phyloP scores from a whole-genome alignment of 2,888 invertebrate species.

The Apocheima hispidaria region DNA sequence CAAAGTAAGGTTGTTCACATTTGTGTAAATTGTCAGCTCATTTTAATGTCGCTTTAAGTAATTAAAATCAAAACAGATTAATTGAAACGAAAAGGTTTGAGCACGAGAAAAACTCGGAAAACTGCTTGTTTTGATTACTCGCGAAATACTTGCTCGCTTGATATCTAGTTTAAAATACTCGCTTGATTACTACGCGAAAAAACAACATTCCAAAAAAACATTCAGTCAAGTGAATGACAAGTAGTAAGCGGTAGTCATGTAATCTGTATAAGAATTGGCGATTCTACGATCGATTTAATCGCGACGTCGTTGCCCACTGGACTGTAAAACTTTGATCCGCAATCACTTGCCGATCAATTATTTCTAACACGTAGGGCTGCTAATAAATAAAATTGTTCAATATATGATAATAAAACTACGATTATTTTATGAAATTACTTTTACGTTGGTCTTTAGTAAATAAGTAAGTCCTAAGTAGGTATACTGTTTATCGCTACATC shows the following conservation, averaged over 20 bases:
- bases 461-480: no score
- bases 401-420: no score
- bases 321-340: constrained; percentile 50
- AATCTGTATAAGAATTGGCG: constrained; percentile 6
- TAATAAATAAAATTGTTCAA: no score
- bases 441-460: no score
- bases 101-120: neutral
- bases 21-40: no score
- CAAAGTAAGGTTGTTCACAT: no score
- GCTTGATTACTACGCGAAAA: constrained; percentile 1
- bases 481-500: no score
- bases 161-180: no score
- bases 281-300: constrained; percentile 53
- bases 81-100: constrained; percentile 2
- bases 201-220: neutral
- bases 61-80: constrained; percentile 6
- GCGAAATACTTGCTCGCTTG: no score
- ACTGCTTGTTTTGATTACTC: constrained; percentile 4
- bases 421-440: no score
- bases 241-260: neutral
- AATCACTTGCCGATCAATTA: constrained; percentile 35
- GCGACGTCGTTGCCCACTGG: constrained; percentile 46
- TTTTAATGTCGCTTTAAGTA: no score
- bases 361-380: constrained; percentile 19
- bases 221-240: neutral